Base-by-base conservation (phyloP, 2,113 vertebrate genomes). In the Chlorodrepanis virens region DNA sequence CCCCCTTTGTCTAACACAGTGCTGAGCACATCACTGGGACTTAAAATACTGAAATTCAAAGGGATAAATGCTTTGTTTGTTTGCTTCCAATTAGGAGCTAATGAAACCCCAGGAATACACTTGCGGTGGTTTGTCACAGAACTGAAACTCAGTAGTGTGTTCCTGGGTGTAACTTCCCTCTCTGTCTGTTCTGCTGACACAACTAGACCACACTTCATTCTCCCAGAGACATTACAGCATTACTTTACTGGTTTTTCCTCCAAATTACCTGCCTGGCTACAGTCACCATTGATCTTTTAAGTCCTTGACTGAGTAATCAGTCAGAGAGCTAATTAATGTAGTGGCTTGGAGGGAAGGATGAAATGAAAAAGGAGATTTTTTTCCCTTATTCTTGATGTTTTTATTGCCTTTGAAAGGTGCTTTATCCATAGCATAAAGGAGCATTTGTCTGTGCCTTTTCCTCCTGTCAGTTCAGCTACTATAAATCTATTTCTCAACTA, bases 241-340 rank as follows among this genome's bases (percentile, higher is more conserved):
- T 64, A 44, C 42, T 87, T 91, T 18, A 14, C 81, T 89, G 50
- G 3, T 70, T 94, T 93, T 83, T 21, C 53, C 59, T 93, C 87
- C 89, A 90, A 95, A 95, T 96, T 94, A 96, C 94, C 93, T 90
- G 87, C 91, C 90, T 94, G 92, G 67, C 91, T 94, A 83, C 90
- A 94, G 93, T 92, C 96, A 94, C 93, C 88, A 89, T 86, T 89
- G 90, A 96, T 97, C 96, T 94, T 56, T 71, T 87, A 83, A 94
- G 77, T 96, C 79, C 83, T 90, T 93, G 85, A 96, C 90, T 91
- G 93, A 81, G 52, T 89, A 94, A 96, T 96, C 90, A 96, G 79
- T 93, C 90, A 96, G 83, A 88, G 79, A 93, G 68, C 85, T 95
- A 96, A 97, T 97, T 96, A 97, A 96, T 86, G 64, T 54, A 68